A percentile compares a stretch with the other conserved stretches of the same genome.
Evolutionary conservation across 2,888 invertebrate species (phyloP).

Genomic region (Pheosia tremula): DNA sequence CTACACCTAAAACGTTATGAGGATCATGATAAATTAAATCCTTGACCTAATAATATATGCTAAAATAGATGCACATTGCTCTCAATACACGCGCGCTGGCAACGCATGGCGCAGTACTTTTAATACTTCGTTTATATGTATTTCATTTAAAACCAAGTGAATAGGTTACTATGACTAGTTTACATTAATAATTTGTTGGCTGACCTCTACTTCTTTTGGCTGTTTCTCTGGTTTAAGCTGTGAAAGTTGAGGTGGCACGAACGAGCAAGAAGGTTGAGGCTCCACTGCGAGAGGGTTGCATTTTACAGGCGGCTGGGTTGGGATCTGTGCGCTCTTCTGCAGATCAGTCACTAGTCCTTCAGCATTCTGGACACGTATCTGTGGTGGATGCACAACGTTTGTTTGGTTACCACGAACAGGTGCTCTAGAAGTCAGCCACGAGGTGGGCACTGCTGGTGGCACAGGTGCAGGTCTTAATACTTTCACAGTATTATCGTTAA

Average conservation of each 20-base stretch:
- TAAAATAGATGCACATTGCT: constrained; percentile 79
- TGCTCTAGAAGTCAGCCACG: constrained; percentile 65
- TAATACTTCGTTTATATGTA: constrained; percentile 39
- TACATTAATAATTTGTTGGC: constrained; percentile 48
- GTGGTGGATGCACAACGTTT: constrained; percentile 56
- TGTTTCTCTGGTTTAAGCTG: constrained; percentile 71
- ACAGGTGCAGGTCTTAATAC: constrained; percentile 53
- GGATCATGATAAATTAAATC: constrained; percentile 58
- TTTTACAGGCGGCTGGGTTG: constrained; percentile 47
- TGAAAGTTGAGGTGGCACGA: constrained; percentile 52
- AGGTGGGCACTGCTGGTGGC: constrained; percentile 74
- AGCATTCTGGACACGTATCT: constrained; percentile 65
- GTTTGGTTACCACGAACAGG: constrained; percentile 40
- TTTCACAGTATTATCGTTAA: constrained; percentile 42
- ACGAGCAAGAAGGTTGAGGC: constrained; percentile 76
- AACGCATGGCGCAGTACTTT: constrained; percentile 64
- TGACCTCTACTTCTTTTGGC: constrained; percentile 81
- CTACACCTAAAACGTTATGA: constrained; percentile 31
- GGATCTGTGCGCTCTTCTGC: constrained; percentile 50
- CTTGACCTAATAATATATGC: constrained; percentile 78
- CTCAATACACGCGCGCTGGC: constrained; percentile 67
- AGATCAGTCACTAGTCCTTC: constrained; percentile 51
- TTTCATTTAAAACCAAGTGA: constrained; percentile 33
- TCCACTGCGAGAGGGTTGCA: constrained; percentile 47
- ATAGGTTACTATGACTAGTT: constrained; percentile 32